Evolutionary conservation across 2,797 vertebrate species (phyloP).

Genomic region (Esox lucius): DNA sequence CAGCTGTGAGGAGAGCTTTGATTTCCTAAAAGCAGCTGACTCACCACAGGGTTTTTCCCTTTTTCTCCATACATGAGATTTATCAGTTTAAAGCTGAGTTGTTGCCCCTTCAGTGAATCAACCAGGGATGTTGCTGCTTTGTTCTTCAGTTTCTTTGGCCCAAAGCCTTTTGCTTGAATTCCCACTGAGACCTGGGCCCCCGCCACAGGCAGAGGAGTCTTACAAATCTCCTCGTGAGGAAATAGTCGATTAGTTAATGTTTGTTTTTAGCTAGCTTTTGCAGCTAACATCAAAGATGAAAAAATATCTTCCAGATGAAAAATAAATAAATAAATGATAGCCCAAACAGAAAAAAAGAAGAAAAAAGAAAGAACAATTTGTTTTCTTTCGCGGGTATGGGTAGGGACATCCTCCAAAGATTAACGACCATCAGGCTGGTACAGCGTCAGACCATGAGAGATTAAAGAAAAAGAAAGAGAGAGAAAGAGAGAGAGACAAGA

Average conservation of each 20-base stretch:
- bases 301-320: constrained; percentile 59
- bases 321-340: constrained; percentile 36
- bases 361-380: constrained; percentile 28
- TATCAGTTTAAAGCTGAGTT: constrained; percentile 49
- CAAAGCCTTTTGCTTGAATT: constrained; percentile 49
- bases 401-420: constrained; percentile 53
- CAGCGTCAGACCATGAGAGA: constrained; percentile 49
- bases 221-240: constrained; percentile 42
- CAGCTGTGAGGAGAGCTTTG: not conserved
- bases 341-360: constrained; percentile 62
- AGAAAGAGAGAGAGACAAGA: constrained; percentile 32
- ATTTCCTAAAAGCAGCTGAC: constrained; percentile 1
- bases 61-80: constrained; percentile 9
- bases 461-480: constrained; percentile 49
- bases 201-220: constrained; percentile 34
- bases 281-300: constrained; percentile 86
- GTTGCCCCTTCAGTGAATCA: constrained; percentile 64
- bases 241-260: constrained; percentile 54
- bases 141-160: constrained; percentile 58
- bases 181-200: constrained; percentile 38
- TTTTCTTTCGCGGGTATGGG: constrained; percentile 43
- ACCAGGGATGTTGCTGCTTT: constrained; percentile 51
- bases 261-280: constrained; percentile 68
- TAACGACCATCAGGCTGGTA: constrained; percentile 40
- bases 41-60: constrained; percentile 14